Percentiles rank a stretch among this genome's conserved stretches.
These are phyloP conservation scores for Vulpes vulpes DNA, from an alignment of 2,113 vertebrate species.

Conservation along the genomic window DNA sequence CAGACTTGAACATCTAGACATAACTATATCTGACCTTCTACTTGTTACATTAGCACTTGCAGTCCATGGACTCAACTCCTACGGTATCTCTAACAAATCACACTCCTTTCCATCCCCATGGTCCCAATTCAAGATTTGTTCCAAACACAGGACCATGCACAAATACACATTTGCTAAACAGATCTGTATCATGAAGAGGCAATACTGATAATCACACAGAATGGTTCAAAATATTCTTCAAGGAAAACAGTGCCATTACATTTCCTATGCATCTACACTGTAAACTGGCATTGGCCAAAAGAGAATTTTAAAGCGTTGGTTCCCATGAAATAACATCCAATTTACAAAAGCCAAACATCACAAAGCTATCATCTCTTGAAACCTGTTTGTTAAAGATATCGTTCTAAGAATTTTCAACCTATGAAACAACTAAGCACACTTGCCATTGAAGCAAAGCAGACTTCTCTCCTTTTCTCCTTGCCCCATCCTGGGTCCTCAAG, in stretches of 20 bases:
- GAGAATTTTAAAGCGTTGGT: background rate
- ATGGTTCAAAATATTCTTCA: constrained; percentile 3
- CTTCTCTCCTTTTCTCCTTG: background rate
- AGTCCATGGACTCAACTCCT: background rate
- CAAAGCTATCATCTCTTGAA: background rate
- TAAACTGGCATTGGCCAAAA: background rate
- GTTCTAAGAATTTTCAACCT: constrained; percentile 28
- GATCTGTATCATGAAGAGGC: background rate
- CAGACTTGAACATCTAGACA: background rate
- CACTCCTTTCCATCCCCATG: background rate
- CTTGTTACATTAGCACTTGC: background rate
- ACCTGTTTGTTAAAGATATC: background rate
- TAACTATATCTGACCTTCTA: background rate
- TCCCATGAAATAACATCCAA: background rate
- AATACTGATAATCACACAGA: background rate
- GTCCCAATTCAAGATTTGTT: background rate
- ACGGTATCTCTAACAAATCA: background rate
- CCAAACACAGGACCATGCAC: background rate
- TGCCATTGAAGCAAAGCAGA: background rate
- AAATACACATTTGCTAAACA: background rate
- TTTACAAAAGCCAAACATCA: background rate
- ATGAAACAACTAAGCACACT: background rate
- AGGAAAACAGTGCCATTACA: background rate
- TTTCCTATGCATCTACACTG: background rate
- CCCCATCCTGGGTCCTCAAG: background rate